Conservation (phyloP, 2,888 invertebrate genomes). For the Hemistola chrysoprasaria region DNA sequence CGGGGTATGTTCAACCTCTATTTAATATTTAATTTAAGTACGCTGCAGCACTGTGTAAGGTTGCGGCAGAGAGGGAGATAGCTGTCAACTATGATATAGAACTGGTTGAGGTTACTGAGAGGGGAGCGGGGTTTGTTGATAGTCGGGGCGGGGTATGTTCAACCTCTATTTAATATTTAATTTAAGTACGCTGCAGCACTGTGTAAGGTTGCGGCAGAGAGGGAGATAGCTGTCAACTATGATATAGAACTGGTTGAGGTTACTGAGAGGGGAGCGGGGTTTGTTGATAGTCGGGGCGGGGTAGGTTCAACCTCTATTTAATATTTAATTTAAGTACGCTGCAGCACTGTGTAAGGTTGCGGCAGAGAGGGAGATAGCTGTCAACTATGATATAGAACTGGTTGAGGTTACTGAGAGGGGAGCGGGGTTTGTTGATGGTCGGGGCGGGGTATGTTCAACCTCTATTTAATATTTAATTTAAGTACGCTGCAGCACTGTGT, state of each 20-base stretch:
- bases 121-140: too few relatives aligned
- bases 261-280: slow-evolving; percentile 40
- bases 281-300: too few relatives aligned
- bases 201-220: slow-evolving; percentile 83
- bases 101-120: slow-evolving; percentile 86
- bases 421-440: too few relatives aligned
- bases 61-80: slow-evolving; percentile 87
- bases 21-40: neutral
- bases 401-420: slow-evolving; percentile 83
- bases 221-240: slow-evolving; percentile 89
- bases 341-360: slow-evolving; percentile 78
- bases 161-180: neutral
- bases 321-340: neutral
- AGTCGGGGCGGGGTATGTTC: slow-evolving; percentile 15
- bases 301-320: slow-evolving; percentile 15
- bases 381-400: slow-evolving; percentile 88
- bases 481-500: too few relatives aligned
- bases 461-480: neutral
- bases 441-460: slow-evolving; percentile 14
- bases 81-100: slow-evolving; percentile 87
- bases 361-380: slow-evolving; percentile 85
- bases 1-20: slow-evolving; percentile 33
- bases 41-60: slow-evolving; percentile 52
- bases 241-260: slow-evolving; percentile 89
- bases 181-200: too few relatives aligned